A percentile compares a stretch with the other conserved stretches of the same genome.
Evolutionary conservation across 2,113 vertebrate genomes (phyloP).

Genomic region (Nerophis ophidion): DNA sequence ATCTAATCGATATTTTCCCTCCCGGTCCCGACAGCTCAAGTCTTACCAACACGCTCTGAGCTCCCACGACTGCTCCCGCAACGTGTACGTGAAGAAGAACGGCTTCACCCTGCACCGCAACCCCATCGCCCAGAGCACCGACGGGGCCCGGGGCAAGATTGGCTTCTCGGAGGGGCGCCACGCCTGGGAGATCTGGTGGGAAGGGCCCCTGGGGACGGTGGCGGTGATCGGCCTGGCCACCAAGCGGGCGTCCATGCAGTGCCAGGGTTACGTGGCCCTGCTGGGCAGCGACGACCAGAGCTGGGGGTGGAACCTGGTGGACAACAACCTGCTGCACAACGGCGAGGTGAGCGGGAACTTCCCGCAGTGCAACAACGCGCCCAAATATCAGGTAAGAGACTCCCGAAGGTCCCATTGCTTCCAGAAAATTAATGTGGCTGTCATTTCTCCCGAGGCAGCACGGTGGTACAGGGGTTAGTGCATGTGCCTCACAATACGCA

Average conservation of each 20-base stretch:
- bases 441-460: too few species aligned
- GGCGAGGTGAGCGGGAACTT: constrained; percentile 97
- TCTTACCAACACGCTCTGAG: constrained; percentile 92
- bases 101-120: constrained; percentile 97
- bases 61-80: constrained; percentile 95
- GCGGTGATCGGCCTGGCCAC: constrained; percentile 97
- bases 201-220: constrained; percentile 94
- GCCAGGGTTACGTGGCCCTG: constrained; percentile 95
- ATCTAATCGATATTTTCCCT: background rate
- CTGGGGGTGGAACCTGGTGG: constrained; percentile 99
- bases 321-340: constrained; percentile 97
- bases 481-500: too few species aligned
- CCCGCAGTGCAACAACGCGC: constrained; percentile 97
- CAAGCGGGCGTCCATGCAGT: constrained; percentile 93
- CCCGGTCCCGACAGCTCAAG: constrained; percentile 74
- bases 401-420: too few species aligned
- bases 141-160: constrained; percentile 93
- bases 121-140: constrained; percentile 97
- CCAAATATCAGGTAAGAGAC: constrained; percentile 88
- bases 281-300: constrained; percentile 97
- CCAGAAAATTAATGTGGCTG: too few species aligned
- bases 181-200: constrained; percentile 99
- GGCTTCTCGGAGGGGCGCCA: constrained; percentile 95
- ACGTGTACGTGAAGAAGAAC: constrained; percentile 98
- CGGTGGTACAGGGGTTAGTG: too few species aligned